Percentiles rank a stretch among this genome's conserved stretches.
Evolutionary conservation across 2,888 invertebrate species (phyloP).

Genomic region (Petrolisthes cinctipes): DNA sequence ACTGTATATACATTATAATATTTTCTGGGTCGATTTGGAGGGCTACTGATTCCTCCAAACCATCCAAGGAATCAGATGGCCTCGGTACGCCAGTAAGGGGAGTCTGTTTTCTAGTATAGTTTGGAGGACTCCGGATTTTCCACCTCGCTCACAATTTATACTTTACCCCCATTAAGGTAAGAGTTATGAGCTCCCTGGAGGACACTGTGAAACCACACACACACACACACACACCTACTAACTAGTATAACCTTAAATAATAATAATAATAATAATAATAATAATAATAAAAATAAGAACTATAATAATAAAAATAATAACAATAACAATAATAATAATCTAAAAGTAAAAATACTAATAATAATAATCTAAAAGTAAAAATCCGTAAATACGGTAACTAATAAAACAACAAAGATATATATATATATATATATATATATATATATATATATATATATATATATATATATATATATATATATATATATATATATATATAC

Average conservation of each 20-base stretch:
- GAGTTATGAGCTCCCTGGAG: too few species aligned
- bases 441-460: constrained; percentile 1
- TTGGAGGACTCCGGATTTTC: too few species aligned
- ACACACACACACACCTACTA: too few species aligned
- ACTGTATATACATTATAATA: too few species aligned
- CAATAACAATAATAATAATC: neutral
- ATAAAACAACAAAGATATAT: neutral
- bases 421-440: neutral
- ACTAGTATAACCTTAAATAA: neutral
- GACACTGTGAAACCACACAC: too few species aligned
- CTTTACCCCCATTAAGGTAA: too few species aligned
- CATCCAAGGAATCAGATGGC: too few species aligned
- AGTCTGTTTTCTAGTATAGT: too few species aligned
- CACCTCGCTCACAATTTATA: too few species aligned
- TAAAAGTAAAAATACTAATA: neutral
- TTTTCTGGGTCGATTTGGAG: too few species aligned
- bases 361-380: neutral
- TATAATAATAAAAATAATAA: neutral
- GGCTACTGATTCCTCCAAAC: too few species aligned
- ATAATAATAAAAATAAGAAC: neutral
- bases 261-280: neutral
- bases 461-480: constrained; percentile 1
- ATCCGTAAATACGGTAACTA: neutral
- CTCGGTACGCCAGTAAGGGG: too few species aligned
- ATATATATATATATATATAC: neutral